Evolutionary conservation across 2,888 invertebrate genomes (phyloP).

Genomic region (Thyatira batis): DNA sequence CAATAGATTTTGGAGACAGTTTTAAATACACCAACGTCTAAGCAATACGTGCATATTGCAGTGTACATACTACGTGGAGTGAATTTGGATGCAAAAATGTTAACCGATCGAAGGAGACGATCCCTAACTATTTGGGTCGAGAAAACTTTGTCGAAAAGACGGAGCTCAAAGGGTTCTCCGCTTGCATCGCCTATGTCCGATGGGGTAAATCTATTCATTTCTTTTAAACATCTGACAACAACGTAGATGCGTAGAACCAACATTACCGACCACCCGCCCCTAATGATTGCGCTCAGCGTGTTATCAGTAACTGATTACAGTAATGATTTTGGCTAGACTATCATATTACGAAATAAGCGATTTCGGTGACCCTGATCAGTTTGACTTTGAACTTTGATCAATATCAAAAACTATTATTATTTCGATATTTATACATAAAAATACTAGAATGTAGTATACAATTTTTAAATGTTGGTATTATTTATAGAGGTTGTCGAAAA

Average conservation of each 20-base stretch:
- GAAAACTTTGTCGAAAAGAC: constrained; percentile 50
- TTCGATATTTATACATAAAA: too few relatives aligned
- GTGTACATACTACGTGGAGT: constrained; percentile 15
- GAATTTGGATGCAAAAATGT: constrained; percentile 25
- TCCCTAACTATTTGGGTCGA: constrained; percentile 57
- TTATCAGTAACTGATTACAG: constrained; percentile 69
- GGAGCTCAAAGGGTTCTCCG: constrained; percentile 47
- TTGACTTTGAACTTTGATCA: neutral
- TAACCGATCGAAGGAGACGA: constrained; percentile 40
- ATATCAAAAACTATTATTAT: neutral
- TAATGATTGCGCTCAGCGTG: constrained; percentile 57
- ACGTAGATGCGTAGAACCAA: constrained; percentile 45
- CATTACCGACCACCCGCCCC: constrained; percentile 46
- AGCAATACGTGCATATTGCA: constrained; percentile 11
- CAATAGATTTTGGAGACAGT: constrained; percentile 20
- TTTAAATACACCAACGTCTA: constrained; percentile 15
- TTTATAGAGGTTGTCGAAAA: too few relatives aligned
- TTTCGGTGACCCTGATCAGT: constrained; percentile 19
- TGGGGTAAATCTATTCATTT: constrained; percentile 33
- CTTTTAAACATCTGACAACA: constrained; percentile 6
- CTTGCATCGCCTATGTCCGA: constrained; percentile 44
- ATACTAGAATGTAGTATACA: too few relatives aligned
- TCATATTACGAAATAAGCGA: constrained; percentile 32
- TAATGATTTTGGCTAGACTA: constrained; percentile 35
- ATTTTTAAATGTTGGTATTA: too few relatives aligned